phyloP scores from a whole-genome alignment of 2,888 invertebrate species.

The Meiosimyza decipiens region DNA sequence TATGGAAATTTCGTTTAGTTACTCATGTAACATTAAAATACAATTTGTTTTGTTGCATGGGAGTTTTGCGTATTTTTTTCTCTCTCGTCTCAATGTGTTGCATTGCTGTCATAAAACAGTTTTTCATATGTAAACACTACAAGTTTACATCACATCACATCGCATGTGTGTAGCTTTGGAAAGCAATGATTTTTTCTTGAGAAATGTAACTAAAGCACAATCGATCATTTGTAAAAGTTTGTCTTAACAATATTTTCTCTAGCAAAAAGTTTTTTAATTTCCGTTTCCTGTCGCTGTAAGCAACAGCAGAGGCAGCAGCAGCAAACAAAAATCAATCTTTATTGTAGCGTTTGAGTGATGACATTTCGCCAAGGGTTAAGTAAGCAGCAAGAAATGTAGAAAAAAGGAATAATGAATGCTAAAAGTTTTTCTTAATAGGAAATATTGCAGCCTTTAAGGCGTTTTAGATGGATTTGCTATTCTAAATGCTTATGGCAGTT shows the following conservation, averaged over 20 bases:
- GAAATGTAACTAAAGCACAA: background rate
- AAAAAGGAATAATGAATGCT: no score
- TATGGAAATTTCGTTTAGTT: slow-evolving; percentile 12
- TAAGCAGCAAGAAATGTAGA: no score
- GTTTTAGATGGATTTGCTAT: background rate
- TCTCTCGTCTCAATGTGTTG: background rate
- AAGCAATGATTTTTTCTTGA: background rate
- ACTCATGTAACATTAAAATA: background rate
- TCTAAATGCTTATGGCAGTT: no score
- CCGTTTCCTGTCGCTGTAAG: slow-evolving; percentile 21
- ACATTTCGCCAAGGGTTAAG: no score
- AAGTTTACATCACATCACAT: no score
- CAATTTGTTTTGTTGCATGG: slow-evolving; percentile 8
- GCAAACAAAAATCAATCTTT: slow-evolving; percentile 7
- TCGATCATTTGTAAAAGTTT: slow-evolving; percentile 1
- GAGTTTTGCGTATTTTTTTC: background rate
- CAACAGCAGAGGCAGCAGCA: background rate
- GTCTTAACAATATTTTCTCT: slow-evolving; percentile 9
- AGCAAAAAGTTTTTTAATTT: slow-evolving; percentile 31
- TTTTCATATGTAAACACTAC: background rate
- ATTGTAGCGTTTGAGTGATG: background rate
- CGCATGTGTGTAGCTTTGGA: background rate
- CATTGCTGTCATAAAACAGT: background rate
- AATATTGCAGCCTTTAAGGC: slow-evolving; percentile 19
- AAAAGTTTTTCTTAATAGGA: no score